Evolutionary conservation across 2,113 vertebrate genomes (phyloP).

Genomic region (Chaetodon auriga): DNA sequence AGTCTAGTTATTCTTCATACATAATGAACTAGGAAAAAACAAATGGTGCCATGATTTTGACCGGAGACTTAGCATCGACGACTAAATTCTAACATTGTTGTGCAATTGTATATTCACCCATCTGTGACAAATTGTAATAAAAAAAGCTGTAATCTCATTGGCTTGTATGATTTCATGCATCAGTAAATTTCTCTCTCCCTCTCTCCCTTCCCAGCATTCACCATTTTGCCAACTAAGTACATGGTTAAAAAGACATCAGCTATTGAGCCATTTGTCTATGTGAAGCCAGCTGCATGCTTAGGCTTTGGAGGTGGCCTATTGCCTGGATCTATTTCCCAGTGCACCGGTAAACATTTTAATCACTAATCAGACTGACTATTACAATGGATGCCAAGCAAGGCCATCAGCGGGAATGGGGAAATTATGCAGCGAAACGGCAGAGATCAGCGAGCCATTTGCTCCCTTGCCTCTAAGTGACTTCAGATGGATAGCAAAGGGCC

Average conservation of each 20-base stretch:
- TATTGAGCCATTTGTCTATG: constrained; percentile 57
- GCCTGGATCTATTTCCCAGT: constrained; percentile 64
- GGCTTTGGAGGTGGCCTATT: constrained; percentile 52
- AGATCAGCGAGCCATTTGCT: constrained; percentile 64
- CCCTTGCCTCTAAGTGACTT: constrained; percentile 67
- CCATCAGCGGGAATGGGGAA: constrained; percentile 78
- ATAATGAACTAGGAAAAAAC: not conserved
- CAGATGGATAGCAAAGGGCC: constrained; percentile 64
- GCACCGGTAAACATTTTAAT: constrained; percentile 81
- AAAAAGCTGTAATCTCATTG: constrained; percentile 37
- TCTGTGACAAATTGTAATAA: constrained; percentile 52
- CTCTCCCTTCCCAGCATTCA: constrained; percentile 12
- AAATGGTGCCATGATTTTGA: constrained; percentile 2
- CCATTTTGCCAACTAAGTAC: constrained; percentile 50
- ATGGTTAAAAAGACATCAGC: constrained; percentile 80
- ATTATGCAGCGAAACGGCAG: constrained; percentile 73
- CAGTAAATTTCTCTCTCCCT: constrained; percentile 23
- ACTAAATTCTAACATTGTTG: constrained; percentile 22
- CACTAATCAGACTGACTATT: constrained; percentile 78
- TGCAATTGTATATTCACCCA: constrained; percentile 36
- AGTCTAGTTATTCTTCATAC: not conserved
- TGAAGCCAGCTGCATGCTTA: constrained; percentile 44
- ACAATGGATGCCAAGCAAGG: constrained; percentile 67
- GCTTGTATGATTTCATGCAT: constrained; percentile 59
- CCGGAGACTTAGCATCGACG: constrained; percentile 25